These are phyloP conservation scores for Rotaria macrura DNA, from an alignment of 2,888 invertebrate species.

Conservation along the genomic window DNA sequence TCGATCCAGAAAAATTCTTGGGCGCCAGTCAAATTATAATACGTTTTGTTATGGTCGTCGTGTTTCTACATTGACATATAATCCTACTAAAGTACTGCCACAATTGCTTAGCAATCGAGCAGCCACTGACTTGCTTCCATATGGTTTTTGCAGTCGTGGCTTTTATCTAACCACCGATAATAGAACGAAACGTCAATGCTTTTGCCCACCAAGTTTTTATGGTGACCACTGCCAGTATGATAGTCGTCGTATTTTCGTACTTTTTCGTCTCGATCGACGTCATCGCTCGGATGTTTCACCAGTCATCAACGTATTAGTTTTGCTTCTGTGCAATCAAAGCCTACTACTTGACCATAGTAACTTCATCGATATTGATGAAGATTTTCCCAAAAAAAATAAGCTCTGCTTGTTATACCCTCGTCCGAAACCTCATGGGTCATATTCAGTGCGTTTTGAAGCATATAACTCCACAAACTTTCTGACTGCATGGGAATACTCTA, in stretches of 20 bases:
- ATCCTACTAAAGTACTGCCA: too few relatives aligned
- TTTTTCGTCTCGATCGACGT: neutral
- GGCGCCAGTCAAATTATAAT: too few relatives aligned
- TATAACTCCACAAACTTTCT: neutral
- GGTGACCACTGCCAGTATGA: neutral
- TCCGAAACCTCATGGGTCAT: neutral
- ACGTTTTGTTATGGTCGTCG: too few relatives aligned
- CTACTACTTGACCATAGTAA: neutral
- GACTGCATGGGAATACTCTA: neutral
- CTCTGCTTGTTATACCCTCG: neutral
- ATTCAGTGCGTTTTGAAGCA: neutral
- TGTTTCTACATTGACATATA: too few relatives aligned
- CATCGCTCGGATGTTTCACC: neutral
- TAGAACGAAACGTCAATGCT: neutral
- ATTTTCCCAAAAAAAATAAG: neutral
- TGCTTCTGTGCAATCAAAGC: neutral
- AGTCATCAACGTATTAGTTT: neutral
- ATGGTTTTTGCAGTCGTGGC: neutral
- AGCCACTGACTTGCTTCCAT: too few relatives aligned
- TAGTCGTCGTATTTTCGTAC: neutral
- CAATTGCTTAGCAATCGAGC: too few relatives aligned
- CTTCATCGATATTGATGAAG: neutral
- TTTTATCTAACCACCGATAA: neutral
- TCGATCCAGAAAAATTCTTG: too few relatives aligned
- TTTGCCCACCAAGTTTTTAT: neutral